Evolutionary conservation across 2,888 invertebrate species (phyloP).

Genomic region (Vandiemenella viatica): DNA sequence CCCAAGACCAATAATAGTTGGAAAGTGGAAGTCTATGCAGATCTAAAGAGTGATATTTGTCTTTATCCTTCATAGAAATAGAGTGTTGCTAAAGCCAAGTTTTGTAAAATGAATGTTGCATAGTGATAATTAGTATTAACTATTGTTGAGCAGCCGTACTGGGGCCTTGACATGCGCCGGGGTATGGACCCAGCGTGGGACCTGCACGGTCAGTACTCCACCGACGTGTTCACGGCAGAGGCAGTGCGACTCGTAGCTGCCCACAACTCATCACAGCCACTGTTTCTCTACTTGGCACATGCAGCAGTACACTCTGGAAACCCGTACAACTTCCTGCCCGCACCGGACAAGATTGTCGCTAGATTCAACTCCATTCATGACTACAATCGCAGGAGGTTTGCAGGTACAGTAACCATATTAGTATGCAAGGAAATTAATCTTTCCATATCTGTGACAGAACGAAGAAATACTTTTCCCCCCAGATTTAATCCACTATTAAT

Average conservation of each 20-base stretch:
- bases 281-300: slow-evolving; percentile 79
- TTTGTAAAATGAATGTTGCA: too few relatives aligned
- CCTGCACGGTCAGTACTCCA: slow-evolving; percentile 67
- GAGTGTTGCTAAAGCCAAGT: too few relatives aligned
- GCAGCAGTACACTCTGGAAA: slow-evolving; percentile 83
- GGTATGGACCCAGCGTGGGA: slow-evolving; percentile 57
- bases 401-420: slow-evolving; percentile 43
- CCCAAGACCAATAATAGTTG: too few relatives aligned
- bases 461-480: too few relatives aligned
- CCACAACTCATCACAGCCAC: slow-evolving; percentile 51
- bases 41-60: too few relatives aligned
- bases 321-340: slow-evolving; percentile 66
- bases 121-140: too few relatives aligned
- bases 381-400: slow-evolving; percentile 55
- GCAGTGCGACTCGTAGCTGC: slow-evolving; percentile 52
- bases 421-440: not conserved
- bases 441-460: too few relatives aligned
- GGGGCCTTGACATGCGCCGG: slow-evolving; percentile 46
- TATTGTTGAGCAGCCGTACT: slow-evolving; percentile 29
- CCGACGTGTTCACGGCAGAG: slow-evolving; percentile 66
- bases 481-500: too few relatives aligned
- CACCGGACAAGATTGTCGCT: slow-evolving; percentile 45
- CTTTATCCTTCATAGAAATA: too few relatives aligned
- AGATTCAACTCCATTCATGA: slow-evolving; percentile 53
- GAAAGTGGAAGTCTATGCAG: too few relatives aligned